Conservation (phyloP, 92 coral and sea anemone species). For the Zoanthus gigantus region DNA sequence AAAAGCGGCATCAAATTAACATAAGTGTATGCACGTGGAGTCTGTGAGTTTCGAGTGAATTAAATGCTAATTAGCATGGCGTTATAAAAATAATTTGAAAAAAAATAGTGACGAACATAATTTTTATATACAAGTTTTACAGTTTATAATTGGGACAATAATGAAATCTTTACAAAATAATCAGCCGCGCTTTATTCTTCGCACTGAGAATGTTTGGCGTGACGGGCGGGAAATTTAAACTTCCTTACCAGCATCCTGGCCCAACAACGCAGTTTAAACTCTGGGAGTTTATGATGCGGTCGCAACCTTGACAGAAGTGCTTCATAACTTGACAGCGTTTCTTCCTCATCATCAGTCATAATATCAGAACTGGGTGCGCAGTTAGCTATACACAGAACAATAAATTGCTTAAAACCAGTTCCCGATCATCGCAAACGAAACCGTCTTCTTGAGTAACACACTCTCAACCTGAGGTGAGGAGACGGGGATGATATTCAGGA, state of each 20-base stretch:
- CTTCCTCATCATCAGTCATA: not conserved
- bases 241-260: constrained; percentile 58
- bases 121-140: not conserved
- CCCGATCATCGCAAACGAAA: too few relatives aligned
- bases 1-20: constrained; percentile 27
- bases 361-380: too few relatives aligned
- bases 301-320: constrained; percentile 38
- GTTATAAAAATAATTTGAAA: too few relatives aligned
- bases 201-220: constrained; percentile 17
- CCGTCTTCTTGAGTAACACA: too few relatives aligned
- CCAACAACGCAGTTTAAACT: constrained; percentile 48
- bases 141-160: not conserved
- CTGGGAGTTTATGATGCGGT: constrained; percentile 13
- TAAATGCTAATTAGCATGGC: constrained; percentile 38
- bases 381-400: too few relatives aligned
- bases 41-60: not conserved
- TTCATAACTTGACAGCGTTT: too few relatives aligned
- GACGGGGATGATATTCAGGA: constrained; percentile 3
- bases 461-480: not conserved
- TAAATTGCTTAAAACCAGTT: too few relatives aligned
- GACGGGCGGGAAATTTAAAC: not conserved
- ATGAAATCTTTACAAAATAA: not conserved
- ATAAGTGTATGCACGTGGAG: constrained; percentile 36
- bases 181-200: constrained; percentile 8
- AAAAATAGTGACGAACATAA: not conserved